Evolutionary conservation across 1,140 invertebrate genomes (phyloP).

Genomic region (Chrysopa pallens): DNA sequence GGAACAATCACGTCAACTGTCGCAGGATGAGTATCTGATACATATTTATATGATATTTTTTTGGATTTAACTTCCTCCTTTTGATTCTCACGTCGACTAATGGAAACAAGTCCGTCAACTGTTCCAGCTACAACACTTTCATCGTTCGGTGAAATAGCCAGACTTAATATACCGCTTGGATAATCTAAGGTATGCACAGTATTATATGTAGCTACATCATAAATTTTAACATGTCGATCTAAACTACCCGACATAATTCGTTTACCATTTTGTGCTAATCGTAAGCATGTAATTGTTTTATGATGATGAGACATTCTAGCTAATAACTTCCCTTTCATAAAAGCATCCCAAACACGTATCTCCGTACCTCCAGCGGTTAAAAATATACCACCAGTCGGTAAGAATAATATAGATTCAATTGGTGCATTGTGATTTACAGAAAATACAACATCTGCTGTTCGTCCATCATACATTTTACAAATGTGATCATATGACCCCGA

Average conservation of each 20-base stretch:
- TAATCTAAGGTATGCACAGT: slow-evolving; percentile 77
- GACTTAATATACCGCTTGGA: slow-evolving; percentile 75
- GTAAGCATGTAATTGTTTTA: slow-evolving; percentile 79
- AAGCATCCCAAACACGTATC: slow-evolving; percentile 85
- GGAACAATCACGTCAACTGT: slow-evolving; percentile 33
- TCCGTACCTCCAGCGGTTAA: slow-evolving; percentile 82
- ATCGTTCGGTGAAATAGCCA: slow-evolving; percentile 65
- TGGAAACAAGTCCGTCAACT: slow-evolving; percentile 79
- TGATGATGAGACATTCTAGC: slow-evolving; percentile 71
- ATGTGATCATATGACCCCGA: slow-evolving; percentile 90
- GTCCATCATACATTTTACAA: slow-evolving; percentile 76
- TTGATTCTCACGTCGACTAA: slow-evolving; percentile 53
- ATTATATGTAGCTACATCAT: slow-evolving; percentile 73
- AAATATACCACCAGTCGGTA: slow-evolving; percentile 79
- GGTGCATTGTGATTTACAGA: slow-evolving; percentile 76
- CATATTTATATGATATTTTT: slow-evolving; percentile 29
- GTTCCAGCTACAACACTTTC: slow-evolving; percentile 75
- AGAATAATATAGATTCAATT: slow-evolving; percentile 77
- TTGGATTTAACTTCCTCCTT: slow-evolving; percentile 25
- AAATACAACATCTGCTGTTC: slow-evolving; percentile 48
- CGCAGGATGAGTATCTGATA: slow-evolving; percentile 27
- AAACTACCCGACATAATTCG: slow-evolving; percentile 77
- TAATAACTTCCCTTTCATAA: slow-evolving; percentile 67
- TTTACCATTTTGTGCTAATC: slow-evolving; percentile 58
- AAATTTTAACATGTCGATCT: slow-evolving; percentile 89